Evolutionary conservation across 2,888 invertebrate species (phyloP), one percentile per base, ranked within the genome.

Genomic region (Clusia tigrina): DNA sequence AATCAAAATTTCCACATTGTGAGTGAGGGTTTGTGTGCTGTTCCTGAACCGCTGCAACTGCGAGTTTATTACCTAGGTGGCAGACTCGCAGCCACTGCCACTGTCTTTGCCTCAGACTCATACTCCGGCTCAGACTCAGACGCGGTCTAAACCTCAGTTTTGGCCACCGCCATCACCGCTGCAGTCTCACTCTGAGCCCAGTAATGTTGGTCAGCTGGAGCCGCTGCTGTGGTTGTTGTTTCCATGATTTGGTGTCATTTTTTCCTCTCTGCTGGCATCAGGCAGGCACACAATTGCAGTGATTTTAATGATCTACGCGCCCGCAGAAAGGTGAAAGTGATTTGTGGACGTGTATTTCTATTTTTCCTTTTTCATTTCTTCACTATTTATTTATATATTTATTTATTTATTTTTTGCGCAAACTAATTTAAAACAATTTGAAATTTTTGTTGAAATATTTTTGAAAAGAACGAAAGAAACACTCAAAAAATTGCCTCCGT

Each of bases 291-390:
- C n/a, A n/a, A n/a, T n/a, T n/a, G 42, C n/a, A 42, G 42, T 42
- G 42, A 42, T 48, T 48, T 48, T 48, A 20, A 48, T 48, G 48
- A 42, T 42, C 18, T 15, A 20, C 48, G 22, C 48, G 48, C 22
- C 48, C 15, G 48, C 18, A 22, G 48, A 18, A 22, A 18, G 48
- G 48, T 48, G 48, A 48, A 48, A 48, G 48, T 48, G 48, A 20
- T 22, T 48, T 48, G 48, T 48, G 6, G 42, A 10, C 15, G 9
- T 42, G 12, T 32, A 32, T n/a, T n/a, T n/a, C n/a, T n/a, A n/a
- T n/a, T n/a, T n/a, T n/a, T n/a, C n/a, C n/a, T n/a, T n/a, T n/a
- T n/a, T n/a, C n/a, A n/a, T n/a, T n/a, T n/a, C n/a, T n/a, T n/a
- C n/a, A n/a, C n/a, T n/a, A n/a, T n/a, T n/a, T n/a, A n/a, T n/a